A percentile compares a stretch with the other conserved stretches of the same genome.
Evolutionary conservation across 2,888 invertebrate species (phyloP).

Genomic region (Idaea aversata): DNA sequence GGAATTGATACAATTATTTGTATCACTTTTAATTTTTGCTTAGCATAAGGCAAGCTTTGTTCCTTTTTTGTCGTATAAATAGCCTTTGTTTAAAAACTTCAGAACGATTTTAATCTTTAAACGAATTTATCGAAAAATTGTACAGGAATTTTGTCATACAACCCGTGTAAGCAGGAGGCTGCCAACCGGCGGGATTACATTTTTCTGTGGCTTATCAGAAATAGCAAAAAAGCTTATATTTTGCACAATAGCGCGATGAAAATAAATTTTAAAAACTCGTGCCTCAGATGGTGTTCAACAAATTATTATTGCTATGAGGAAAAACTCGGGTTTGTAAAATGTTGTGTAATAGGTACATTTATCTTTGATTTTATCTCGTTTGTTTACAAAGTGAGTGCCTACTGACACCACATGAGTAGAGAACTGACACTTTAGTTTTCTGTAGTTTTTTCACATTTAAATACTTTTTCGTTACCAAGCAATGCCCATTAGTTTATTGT

Average conservation of each 20-base stretch:
- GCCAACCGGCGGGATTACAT: slow-evolving; percentile 48
- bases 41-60: slow-evolving; percentile 30
- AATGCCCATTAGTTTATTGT: too few relatives aligned
- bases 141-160: slow-evolving; percentile 40
- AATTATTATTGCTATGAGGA: not conserved
- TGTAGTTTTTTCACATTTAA: not conserved
- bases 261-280: slow-evolving; percentile 1
- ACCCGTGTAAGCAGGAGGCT: slow-evolving; percentile 40
- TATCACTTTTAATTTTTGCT: slow-evolving; percentile 21
- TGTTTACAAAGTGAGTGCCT: not conserved
- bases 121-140: slow-evolving; percentile 49
- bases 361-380: not conserved
- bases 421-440: not conserved
- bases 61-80: slow-evolving; percentile 9
- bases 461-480: not conserved
- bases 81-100: slow-evolving; percentile 16
- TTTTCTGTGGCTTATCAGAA: slow-evolving; percentile 39
- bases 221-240: slow-evolving; percentile 9
- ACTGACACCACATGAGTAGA: too few relatives aligned
- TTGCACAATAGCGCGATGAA: slow-evolving; percentile 1
- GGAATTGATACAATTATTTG: slow-evolving; percentile 22
- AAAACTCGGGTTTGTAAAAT: not conserved
- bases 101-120: slow-evolving; percentile 39
- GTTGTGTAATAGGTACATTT: not conserved
- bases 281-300: slow-evolving; percentile 1